phyloP scores from a whole-genome alignment of 2,888 invertebrate species.

The Apamea anceps region DNA sequence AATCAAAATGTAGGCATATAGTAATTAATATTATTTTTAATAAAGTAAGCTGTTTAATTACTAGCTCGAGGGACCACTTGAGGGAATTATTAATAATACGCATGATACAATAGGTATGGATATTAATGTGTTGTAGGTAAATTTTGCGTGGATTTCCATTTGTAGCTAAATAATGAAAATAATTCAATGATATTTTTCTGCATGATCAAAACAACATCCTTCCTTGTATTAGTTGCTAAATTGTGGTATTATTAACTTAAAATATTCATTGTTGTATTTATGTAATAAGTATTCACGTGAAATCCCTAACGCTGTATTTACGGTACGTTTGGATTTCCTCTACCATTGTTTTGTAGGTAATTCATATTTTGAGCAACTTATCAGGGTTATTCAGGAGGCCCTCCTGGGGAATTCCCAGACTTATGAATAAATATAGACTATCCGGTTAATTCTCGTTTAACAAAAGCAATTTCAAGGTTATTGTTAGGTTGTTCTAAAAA shows the following conservation, averaged over 20 bases:
- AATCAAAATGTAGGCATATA: conserved; percentile 28
- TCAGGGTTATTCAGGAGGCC: conserved; percentile 5
- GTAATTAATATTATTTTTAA: conserved; percentile 25
- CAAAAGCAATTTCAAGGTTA: not conserved
- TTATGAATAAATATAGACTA: conserved; percentile 3
- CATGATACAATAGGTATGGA: conserved; percentile 10
- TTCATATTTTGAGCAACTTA: conserved; percentile 29
- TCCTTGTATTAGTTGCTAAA: conserved; percentile 41
- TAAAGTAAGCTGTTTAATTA: conserved; percentile 38
- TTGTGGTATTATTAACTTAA: conserved; percentile 10
- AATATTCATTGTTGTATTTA: conserved; percentile 25
- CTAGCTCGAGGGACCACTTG: not conserved
- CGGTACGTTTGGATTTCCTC: conserved; percentile 24
- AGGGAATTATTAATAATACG: conserved; percentile 14
- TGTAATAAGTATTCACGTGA: not conserved
- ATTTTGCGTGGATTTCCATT: conserved; percentile 27
- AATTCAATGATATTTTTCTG: conserved; percentile 33
- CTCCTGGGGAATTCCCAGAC: not conserved
- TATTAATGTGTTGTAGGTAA: conserved; percentile 24
- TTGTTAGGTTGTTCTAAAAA: not conserved
- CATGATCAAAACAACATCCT: conserved; percentile 35
- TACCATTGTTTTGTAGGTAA: conserved; percentile 22
- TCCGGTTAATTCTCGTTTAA: not conserved
- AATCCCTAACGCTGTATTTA: conserved; percentile 35
- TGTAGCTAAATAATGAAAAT: conserved; percentile 23